These are phyloP conservation scores for Epiblema foenella DNA, from an alignment of 2,888 invertebrate genomes.

Conservation along the genomic window DNA sequence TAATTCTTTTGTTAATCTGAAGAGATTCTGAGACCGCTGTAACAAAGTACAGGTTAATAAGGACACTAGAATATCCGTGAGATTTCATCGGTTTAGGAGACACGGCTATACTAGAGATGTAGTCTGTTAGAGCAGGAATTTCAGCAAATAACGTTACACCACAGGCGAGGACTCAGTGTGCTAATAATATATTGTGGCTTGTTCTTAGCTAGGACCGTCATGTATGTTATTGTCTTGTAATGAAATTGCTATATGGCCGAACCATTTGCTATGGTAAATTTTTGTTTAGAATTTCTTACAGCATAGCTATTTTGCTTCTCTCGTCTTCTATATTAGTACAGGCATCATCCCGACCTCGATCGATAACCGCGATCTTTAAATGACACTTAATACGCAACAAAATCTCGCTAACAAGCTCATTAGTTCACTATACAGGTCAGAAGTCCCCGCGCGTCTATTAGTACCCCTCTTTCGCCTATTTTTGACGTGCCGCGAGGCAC, in stretches of 20 bases:
- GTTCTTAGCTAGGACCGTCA: too few species aligned
- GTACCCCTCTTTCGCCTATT: background rate
- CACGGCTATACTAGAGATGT: background rate
- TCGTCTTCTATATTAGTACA: too few species aligned
- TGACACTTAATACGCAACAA: conserved; percentile 3
- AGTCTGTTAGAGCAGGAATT: too few species aligned
- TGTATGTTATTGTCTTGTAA: too few species aligned
- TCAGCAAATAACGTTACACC: too few species aligned
- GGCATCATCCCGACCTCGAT: background rate
- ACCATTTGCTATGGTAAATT: too few species aligned
- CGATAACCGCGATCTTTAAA: background rate
- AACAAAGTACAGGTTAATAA: conserved; percentile 16
- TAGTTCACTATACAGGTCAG: conserved; percentile 6
- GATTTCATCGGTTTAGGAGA: background rate
- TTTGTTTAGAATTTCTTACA: too few species aligned
- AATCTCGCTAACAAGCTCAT: conserved; percentile 13
- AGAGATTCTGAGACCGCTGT: conserved; percentile 17
- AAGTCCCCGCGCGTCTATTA: background rate
- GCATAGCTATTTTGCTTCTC: too few species aligned
- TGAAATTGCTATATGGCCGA: too few species aligned
- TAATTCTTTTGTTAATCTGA: conserved; percentile 20
- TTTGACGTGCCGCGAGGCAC: background rate
- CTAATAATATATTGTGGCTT: too few species aligned
- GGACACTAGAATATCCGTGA: conserved; percentile 1
- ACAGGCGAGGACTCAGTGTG: too few species aligned